A percentile compares a stretch with the other conserved stretches of the same genome.
These are phyloP conservation scores for Melangyna quadrimaculata DNA, from an alignment of 2,888 invertebrate species.

Conservation along the genomic window DNA sequence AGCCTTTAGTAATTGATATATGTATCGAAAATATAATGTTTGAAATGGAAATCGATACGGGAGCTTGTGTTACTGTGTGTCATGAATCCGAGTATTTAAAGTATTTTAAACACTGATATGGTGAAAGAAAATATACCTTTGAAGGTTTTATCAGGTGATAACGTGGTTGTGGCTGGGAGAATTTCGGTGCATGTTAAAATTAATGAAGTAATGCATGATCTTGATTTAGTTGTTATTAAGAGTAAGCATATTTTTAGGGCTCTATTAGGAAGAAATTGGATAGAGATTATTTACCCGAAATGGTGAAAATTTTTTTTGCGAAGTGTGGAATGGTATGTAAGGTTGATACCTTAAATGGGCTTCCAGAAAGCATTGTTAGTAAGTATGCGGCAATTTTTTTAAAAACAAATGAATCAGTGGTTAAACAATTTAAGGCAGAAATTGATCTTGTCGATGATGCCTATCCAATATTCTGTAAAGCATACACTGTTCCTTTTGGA, in stretches of 20 bases:
- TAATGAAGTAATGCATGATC: not conserved
- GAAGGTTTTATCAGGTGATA: constrained; percentile 22
- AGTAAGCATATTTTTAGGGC: not conserved
- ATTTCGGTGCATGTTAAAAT: not conserved
- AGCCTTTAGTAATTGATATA: constrained; percentile 11
- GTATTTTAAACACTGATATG: constrained; percentile 32
- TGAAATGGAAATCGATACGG: constrained; percentile 44
- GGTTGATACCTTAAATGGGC: not conserved
- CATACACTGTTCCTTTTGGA: no score
- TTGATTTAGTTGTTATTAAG: constrained; percentile 1
- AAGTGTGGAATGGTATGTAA: not conserved
- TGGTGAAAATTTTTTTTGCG: not conserved
- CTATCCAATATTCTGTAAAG: no score
- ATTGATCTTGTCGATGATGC: no score
- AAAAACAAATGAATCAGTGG: not conserved
- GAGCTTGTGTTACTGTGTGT: constrained; percentile 43
- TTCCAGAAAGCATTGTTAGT: not conserved
- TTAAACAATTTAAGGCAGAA: no score
- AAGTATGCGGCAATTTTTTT: not conserved
- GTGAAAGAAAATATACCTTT: not conserved
- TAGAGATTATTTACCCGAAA: not conserved
- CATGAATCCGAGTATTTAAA: constrained; percentile 29
- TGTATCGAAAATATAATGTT: constrained; percentile 17
- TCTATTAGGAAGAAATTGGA: not conserved
- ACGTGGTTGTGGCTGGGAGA: not conserved